Evolutionary conservation across 1,140 invertebrate species (phyloP).

Genomic region (Hyposmocoma kahamanoa): DNA sequence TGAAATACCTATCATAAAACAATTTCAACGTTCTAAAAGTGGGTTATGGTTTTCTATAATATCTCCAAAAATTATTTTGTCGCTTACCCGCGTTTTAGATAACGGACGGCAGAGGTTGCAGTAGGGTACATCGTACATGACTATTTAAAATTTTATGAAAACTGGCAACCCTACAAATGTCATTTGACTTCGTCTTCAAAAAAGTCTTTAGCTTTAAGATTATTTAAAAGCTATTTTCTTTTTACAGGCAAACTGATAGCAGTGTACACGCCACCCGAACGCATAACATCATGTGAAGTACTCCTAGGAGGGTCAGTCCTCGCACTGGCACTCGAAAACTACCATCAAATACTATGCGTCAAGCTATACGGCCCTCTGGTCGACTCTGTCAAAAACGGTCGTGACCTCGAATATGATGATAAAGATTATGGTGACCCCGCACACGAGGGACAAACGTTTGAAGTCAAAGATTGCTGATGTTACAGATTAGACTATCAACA

Average conservation of each 20-base stretch:
- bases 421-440: slow-evolving; percentile 65
- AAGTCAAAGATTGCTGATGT: slow-evolving; percentile 58
- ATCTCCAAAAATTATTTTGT: too few relatives aligned
- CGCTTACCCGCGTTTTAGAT: too few relatives aligned
- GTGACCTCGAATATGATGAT: slow-evolving; percentile 49
- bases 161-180: too few relatives aligned
- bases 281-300: slow-evolving; percentile 85
- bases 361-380: slow-evolving; percentile 72
- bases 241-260: slow-evolving; percentile 81
- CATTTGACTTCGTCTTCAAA: too few relatives aligned
- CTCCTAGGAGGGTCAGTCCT: slow-evolving; percentile 81
- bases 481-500: too few relatives aligned
- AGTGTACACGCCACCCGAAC: slow-evolving; percentile 83
- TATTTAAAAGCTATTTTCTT: slow-evolving; percentile 6
- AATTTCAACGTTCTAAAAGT: too few relatives aligned
- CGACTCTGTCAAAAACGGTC: slow-evolving; percentile 40
- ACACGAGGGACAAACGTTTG: slow-evolving; percentile 69
- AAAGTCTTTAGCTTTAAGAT: not conserved
- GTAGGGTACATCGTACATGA: too few relatives aligned
- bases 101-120: too few relatives aligned
- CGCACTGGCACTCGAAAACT: slow-evolving; percentile 79
- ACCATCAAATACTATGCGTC: slow-evolving; percentile 78
- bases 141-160: too few relatives aligned
- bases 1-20: too few relatives aligned
- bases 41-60: too few relatives aligned